These are phyloP conservation scores for Corticium candelabrum DNA, from an alignment of 37 sponge, comb jelly and placozoan species.

Conservation along the genomic window DNA sequence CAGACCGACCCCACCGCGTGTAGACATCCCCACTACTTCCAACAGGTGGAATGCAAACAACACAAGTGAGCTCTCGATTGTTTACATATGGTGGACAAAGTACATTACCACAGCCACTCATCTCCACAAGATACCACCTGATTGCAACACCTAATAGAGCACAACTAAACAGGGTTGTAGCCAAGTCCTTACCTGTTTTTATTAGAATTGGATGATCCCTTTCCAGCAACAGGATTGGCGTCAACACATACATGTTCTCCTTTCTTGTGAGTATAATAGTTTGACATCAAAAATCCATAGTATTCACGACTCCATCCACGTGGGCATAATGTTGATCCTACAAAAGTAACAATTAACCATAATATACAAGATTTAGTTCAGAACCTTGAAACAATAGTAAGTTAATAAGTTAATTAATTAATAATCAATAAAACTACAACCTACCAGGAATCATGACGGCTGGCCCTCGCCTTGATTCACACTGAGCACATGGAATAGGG, in stretches of 20 bases:
- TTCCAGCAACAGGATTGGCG: background rate
- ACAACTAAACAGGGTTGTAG: background rate
- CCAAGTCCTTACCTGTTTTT: slow-evolving; percentile 5
- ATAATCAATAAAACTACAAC: background rate
- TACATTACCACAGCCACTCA: slow-evolving; percentile 2
- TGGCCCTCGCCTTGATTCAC: background rate
- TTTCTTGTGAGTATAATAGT: background rate
- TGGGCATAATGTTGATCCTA: slow-evolving; percentile 9
- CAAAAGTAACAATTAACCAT: too few species aligned
- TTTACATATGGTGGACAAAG: slow-evolving; percentile 15
- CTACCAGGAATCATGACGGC: background rate
- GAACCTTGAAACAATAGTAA: too few species aligned
- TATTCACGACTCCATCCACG: slow-evolving; percentile 15
- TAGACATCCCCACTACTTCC: background rate
- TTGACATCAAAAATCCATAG: slow-evolving; percentile 17
- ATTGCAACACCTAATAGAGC: too few species aligned
- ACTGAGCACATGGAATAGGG: slow-evolving; percentile 19
- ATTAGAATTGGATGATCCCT: background rate
- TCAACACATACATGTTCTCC: slow-evolving; percentile 14
- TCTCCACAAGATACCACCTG: slow-evolving; percentile 5
- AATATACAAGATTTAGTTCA: too few species aligned
- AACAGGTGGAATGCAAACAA: background rate
- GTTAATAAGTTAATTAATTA: too few species aligned
- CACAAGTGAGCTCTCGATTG: slow-evolving; percentile 10
- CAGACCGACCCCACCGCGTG: background rate